phyloP scores from a whole-genome alignment of 1,140 invertebrate genomes.

The Anagrus nilaparvatae region DNA sequence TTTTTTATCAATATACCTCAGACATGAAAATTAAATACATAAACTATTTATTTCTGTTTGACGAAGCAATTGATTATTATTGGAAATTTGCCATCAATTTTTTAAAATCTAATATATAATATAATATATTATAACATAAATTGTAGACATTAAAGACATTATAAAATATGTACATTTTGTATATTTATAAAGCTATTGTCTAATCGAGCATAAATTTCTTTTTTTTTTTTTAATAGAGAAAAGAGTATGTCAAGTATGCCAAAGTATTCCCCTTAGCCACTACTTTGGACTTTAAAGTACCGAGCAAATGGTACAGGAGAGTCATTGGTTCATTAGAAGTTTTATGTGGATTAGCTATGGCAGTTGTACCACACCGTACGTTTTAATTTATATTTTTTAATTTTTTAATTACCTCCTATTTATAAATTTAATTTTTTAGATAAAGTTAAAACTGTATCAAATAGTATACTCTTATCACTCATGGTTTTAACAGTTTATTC shows the following conservation, averaged over 20 bases:
- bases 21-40: too few relatives aligned
- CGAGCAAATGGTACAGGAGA: conserved; percentile 87
- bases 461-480: conserved; percentile 67
- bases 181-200: too few relatives aligned
- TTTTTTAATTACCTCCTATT: neutral
- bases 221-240: conserved; percentile 61
- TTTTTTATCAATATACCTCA: too few relatives aligned
- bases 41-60: too few relatives aligned
- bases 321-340: conserved; percentile 82
- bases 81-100: too few relatives aligned
- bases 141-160: too few relatives aligned
- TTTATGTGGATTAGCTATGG: conserved; percentile 77
- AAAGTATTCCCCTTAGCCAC: conserved; percentile 89
- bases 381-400: conserved; percentile 18
- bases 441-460: conserved; percentile 80
- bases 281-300: conserved; percentile 74
- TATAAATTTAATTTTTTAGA: conserved; percentile 48
- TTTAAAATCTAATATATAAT: too few relatives aligned
- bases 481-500: conserved; percentile 87
- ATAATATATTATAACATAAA: too few relatives aligned
- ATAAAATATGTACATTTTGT: too few relatives aligned
- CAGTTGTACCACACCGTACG: conserved; percentile 80
- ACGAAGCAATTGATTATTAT: too few relatives aligned
- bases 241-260: conserved; percentile 92
- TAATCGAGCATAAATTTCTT: too few relatives aligned